Evolutionary conservation across 1,140 invertebrate genomes (phyloP).

Genomic region (Drosophila leontia): DNA sequence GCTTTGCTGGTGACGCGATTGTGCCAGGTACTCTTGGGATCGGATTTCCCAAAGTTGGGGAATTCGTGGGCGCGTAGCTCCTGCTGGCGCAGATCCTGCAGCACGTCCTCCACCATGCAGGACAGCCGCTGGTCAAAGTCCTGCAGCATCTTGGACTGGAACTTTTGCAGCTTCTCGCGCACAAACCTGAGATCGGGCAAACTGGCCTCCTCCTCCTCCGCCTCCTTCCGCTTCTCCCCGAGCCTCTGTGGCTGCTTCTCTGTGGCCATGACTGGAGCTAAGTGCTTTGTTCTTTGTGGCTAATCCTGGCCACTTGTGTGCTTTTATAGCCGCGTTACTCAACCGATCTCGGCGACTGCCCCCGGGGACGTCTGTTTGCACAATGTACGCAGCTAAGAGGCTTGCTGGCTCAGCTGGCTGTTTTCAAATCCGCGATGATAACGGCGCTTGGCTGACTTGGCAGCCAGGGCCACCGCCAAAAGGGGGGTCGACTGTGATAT

Average conservation of each 20-base stretch:
- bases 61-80: conserved; percentile 75
- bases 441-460: conserved; percentile 27
- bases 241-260: conserved; percentile 6
- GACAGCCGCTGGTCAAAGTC: conserved; percentile 70
- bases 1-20: conserved; percentile 56
- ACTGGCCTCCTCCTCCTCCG: conserved; percentile 3
- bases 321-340: conserved; percentile 32
- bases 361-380: conserved; percentile 36
- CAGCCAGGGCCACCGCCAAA: neutral
- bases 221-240: neutral
- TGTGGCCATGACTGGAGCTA: conserved; percentile 33
- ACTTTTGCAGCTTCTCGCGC: conserved; percentile 67
- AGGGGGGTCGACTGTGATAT: neutral
- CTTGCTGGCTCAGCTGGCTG: conserved; percentile 20
- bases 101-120: conserved; percentile 75
- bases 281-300: conserved; percentile 5
- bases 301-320: conserved; percentile 22
- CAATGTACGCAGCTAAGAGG: conserved; percentile 36
- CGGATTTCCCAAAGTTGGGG: conserved; percentile 51
- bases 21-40: conserved; percentile 62
- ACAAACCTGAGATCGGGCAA: conserved; percentile 56
- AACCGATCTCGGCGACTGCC: conserved; percentile 35
- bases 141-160: conserved; percentile 62
- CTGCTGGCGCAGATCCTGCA: conserved; percentile 74
- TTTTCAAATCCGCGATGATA: conserved; percentile 45